Evolutionary conservation across 2,888 invertebrate genomes (phyloP).

Genomic region (Ophraella communa): DNA sequence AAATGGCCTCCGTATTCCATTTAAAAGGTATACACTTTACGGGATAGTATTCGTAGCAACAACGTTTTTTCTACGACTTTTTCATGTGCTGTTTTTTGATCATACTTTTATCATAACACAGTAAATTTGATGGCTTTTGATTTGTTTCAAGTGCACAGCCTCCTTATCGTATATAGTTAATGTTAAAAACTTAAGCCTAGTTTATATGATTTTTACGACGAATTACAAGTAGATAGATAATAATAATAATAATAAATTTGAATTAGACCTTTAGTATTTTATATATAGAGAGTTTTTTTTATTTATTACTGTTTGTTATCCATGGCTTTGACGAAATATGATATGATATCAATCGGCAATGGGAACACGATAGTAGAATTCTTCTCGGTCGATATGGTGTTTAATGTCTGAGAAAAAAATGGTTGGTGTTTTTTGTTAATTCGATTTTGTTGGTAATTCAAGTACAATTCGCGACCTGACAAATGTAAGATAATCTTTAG

Average conservation of each 20-base stretch:
- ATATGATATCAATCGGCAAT: conserved; percentile 74
- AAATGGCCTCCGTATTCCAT: conserved; percentile 28
- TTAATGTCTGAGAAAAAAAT: conserved; percentile 76
- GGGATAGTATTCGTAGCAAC: conserved; percentile 29
- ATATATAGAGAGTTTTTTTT: neutral
- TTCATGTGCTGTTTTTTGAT: neutral
- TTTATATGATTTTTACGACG: no score
- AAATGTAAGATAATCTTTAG: neutral
- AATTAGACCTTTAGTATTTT: no score
- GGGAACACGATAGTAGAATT: conserved; percentile 98
- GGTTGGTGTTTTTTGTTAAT: no score
- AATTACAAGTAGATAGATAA: no score
- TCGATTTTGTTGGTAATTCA: no score
- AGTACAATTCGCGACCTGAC: conserved; percentile 18
- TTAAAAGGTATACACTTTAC: conserved; percentile 16
- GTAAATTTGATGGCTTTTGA: conserved; percentile 34
- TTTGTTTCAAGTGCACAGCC: conserved; percentile 34
- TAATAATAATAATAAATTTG: neutral
- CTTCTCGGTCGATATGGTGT: conserved; percentile 96
- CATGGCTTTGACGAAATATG: conserved; percentile 76
- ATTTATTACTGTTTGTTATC: conserved; percentile 43
- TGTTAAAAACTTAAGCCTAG: neutral
- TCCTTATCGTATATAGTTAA: conserved; percentile 3
- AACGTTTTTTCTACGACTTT: neutral
- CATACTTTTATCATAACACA: conserved; percentile 26